Base-by-base conservation (phyloP, 2,797 vertebrate species). In the Coranthus polyacanthus region DNA sequence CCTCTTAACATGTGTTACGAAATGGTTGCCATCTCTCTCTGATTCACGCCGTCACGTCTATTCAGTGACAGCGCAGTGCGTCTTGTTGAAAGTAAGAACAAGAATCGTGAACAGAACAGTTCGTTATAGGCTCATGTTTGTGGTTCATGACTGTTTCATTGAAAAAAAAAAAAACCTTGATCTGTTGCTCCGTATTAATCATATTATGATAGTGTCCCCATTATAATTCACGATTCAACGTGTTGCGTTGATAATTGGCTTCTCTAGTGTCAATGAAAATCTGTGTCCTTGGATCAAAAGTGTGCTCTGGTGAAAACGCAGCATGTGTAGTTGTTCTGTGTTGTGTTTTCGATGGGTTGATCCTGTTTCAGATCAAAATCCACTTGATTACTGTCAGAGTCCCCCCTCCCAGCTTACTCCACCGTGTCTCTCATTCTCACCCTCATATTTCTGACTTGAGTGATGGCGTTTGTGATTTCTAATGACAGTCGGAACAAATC, bases 401-500 rank as follows among this genome's bases (percentile, higher is more conserved):
- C 46, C 16, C 44, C 57, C 38, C 53, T 37, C 44, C 32, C 22
- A 2, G 13, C 52, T 46, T n/a, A 22, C 67, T 52, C 53, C 74
- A 55, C 70, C 49, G 50, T 24, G 11, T 24, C 65, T 62, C 64
- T 53, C 61, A 51, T 72, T 75, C 72, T 57, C 72, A 64, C 69
- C 56, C 74, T 78, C 70, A 73, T 82, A 60, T 74, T 89, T 78
- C 80, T 79, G 34, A 88, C 91, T 93, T 97, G 97, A 99, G 93
- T 98, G 97, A 96, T 96, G 92, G 88, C 51, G 83, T 93, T 94
- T 93, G 92, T 95, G 95, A 97, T 95, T 94, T 94, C 92, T 96
- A 94, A 96, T 97, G 97, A 97, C 97, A 97, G 93, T 95, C 94
- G 95, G 95, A 98, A 97, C 97, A 96, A 96, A 98, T 97, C 93